Base-by-base conservation (phyloP, 2,113 vertebrate genomes). In the Thunnus thynnus region DNA sequence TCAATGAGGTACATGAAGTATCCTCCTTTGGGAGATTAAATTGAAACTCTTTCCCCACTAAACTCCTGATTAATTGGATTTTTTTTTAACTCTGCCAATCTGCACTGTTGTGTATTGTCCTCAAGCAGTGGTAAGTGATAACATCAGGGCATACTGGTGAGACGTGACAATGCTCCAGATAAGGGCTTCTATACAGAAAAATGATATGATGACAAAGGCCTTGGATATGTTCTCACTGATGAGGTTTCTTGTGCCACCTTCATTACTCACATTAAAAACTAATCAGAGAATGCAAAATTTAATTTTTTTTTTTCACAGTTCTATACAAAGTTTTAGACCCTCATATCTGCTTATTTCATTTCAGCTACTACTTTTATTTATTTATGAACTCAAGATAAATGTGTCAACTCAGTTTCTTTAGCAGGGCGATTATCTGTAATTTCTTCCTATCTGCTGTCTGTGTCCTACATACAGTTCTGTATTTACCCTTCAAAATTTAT, bases 1-100 rank as follows among this genome's bases (percentile, higher is more conserved):
- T 92, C 92, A 86, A 86, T 93, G 83, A 87, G 81, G 84, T 88
- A 93, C 91, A 94, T 84, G 91, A 90, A 88, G 86, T 77, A 80
- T 90, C 88, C 91, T 92, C 92, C 93, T 88, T 66, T 58, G 88
- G 91, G 91, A 93, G 89, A 92, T 93, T 93, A 91, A 88, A 91
- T 86, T 89, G 71, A 93, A 93, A 92, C 80, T 88, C 77, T 89
- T 88, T 92, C 66, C 76, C 76, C 72, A 22, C 86, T 92, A 88
- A 93, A 92, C 86, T 92, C 86, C 67, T 82, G 87, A 93, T 90
- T 93, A 93, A 93, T 93, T 92, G 88, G 81, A 82, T 50, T 88
- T 84, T 87, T 78, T 83, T 75, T 72, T 86, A 67, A 72, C 74
- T 84, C 61, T 27, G 72, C 60, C 86, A 88, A 90, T 90, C 84